Conservation (phyloP, 2,113 vertebrate species). For the Machaerirhynchus nigripectus region DNA sequence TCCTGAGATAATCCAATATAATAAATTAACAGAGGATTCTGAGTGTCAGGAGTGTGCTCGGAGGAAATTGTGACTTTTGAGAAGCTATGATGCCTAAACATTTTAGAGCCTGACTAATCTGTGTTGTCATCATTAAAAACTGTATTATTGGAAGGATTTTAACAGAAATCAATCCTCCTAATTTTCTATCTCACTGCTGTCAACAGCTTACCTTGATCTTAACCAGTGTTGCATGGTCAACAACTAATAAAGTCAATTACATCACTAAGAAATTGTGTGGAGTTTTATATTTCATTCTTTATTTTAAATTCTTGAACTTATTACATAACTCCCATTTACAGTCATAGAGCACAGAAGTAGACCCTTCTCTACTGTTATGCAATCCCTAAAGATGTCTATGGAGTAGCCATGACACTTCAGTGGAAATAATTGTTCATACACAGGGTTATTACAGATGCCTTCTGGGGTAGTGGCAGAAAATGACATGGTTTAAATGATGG, state of each 20-base stretch:
- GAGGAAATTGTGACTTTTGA: background rate
- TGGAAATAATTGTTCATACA: background rate
- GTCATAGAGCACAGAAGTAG: background rate
- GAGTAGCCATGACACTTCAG: background rate
- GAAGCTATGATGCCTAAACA: background rate
- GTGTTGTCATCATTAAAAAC: background rate
- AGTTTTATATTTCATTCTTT: background rate
- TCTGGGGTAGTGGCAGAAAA: background rate
- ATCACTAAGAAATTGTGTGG: background rate
- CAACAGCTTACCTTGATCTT: background rate
- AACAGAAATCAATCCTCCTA: background rate
- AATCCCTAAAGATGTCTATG: background rate
- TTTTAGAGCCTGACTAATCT: background rate
- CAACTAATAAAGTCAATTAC: background rate
- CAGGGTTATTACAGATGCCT: background rate
- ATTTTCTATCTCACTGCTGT: background rate
- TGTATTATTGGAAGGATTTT: background rate
- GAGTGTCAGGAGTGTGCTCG: background rate
- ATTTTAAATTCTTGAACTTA: background rate
- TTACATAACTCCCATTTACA: background rate
- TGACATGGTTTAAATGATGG: background rate
- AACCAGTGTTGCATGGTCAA: background rate
- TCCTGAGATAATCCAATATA: background rate
- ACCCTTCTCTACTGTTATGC: background rate
- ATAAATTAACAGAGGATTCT: background rate